Percentiles rank a stretch among this genome's conserved stretches.
phyloP scores from a whole-genome alignment of 2,888 invertebrate species.

The Drosophila paranaensis region DNA sequence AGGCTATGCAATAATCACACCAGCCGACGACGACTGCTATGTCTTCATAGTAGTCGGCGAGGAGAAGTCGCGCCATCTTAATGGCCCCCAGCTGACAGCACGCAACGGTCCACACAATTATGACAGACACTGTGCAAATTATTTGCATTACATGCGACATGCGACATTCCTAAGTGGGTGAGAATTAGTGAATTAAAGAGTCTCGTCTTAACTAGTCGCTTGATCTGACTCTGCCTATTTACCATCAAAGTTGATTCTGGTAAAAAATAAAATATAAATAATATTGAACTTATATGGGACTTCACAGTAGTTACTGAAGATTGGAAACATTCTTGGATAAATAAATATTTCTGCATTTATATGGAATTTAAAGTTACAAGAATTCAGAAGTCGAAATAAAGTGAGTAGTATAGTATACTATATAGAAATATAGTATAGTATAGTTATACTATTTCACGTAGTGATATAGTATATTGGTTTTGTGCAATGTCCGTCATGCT shows the following conservation, averaged over 20 bases:
- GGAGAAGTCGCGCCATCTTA: slow-evolving; percentile 56
- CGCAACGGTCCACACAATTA: slow-evolving; percentile 29
- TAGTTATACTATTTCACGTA: no score
- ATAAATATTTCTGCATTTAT: no score
- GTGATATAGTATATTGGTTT: no score
- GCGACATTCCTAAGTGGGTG: slow-evolving; percentile 23
- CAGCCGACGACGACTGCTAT: slow-evolving; percentile 18
- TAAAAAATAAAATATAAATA: neutral
- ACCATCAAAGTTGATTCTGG: neutral
- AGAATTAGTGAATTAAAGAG: slow-evolving; percentile 23
- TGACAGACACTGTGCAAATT: slow-evolving; percentile 58
- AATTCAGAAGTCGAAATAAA: no score
- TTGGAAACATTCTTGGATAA: neutral
- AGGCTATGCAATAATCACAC: slow-evolving; percentile 44
- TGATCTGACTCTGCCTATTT: neutral
- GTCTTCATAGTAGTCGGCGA: slow-evolving; percentile 4
- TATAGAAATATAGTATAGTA: no score
- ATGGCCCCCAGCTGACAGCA: slow-evolving; percentile 43
- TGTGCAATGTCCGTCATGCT: no score
- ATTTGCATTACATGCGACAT: slow-evolving; percentile 27
- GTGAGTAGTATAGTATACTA: no score
- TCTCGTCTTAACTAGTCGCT: neutral
- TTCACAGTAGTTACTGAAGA: neutral
- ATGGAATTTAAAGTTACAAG: no score
- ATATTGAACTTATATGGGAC: neutral